Evolutionary conservation across 2,113 vertebrate species (phyloP), one percentile per base, ranked within the genome.

Genomic region (Spilogale gracilis): DNA sequence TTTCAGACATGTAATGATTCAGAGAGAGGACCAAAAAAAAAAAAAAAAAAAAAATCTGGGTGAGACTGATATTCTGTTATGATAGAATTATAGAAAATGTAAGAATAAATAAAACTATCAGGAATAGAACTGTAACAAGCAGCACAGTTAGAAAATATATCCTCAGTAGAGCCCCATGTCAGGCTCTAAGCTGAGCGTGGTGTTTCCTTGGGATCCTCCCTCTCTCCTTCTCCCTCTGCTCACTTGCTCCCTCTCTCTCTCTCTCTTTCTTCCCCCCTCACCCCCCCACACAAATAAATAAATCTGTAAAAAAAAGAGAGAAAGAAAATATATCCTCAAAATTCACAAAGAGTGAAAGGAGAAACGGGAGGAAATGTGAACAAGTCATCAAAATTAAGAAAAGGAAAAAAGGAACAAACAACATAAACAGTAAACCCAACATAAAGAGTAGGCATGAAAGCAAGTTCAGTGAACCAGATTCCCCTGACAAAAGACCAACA

Each of bases 1-100:
- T 89, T 95, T 92, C 79, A 96, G 65, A 56, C 2, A 63, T n/a
- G 2, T 17, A 52, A 52, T 94, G 83, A 69, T 76, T 95, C 67
- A 58, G 73, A 85, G 43, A 82, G 25, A 9, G 16, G 27, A 9
- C 18, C 20, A 63, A 38, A 38, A 38, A 38, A 38, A 25, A 63
- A 38, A 38, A 38, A 38, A 25, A 63, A 67, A 63, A 58, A 50
- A 60, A 67, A 88, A 79, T 56, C 50, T 89, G 30, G 32, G 7
- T 63, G 80, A 91, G 38, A 71, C 6, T 78, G 81, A 50, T 87
- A 45, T 11, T 80, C 63, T 67, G 11, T 85, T 85, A 58, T 9
- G 30, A 91, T 60, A 69, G 9, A 71, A 78, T 73, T 80, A 18
- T 94, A 65, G 45, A 65, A 94, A 83, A 61, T 65, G 10, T 61